Conservation (phyloP, 64 coral and sea anemone species). For the Montipora cactus region DNA sequence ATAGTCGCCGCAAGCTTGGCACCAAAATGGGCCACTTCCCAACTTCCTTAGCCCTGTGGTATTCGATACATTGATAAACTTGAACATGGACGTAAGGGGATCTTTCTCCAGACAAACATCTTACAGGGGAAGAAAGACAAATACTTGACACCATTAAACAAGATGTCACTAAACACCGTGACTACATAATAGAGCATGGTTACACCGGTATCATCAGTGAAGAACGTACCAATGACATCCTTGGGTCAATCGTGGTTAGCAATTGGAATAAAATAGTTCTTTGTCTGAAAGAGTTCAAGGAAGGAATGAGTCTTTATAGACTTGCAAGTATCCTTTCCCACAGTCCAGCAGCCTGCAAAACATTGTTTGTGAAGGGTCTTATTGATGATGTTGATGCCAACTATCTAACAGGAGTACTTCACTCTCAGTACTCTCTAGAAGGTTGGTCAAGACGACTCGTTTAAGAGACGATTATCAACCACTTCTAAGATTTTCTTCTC, state of each 20-base stretch:
- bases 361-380: not conserved
- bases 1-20: not conserved
- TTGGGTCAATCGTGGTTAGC: not conserved
- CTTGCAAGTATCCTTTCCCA: not conserved
- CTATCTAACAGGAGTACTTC: not conserved
- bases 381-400: not conserved
- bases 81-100: not conserved
- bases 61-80: not conserved
- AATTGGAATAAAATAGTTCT: not conserved
- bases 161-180: not conserved
- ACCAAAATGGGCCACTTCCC: not conserved
- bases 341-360: not conserved
- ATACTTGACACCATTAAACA: not conserved
- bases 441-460: not conserved
- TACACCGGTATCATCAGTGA: not conserved
- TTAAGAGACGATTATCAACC: not conserved
- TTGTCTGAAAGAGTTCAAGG: not conserved
- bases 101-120: not conserved
- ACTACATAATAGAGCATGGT: not conserved
- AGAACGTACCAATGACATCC: not conserved
- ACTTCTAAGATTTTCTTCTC: not conserved
- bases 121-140: not conserved
- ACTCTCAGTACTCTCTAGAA: not conserved
- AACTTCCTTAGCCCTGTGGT: not conserved
- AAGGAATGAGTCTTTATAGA: not conserved